Percentiles rank a stretch among this genome's conserved stretches.
These are phyloP conservation scores for Heterotilapia buettikoferi DNA, from an alignment of 2,113 vertebrate genomes.

Conservation along the genomic window DNA sequence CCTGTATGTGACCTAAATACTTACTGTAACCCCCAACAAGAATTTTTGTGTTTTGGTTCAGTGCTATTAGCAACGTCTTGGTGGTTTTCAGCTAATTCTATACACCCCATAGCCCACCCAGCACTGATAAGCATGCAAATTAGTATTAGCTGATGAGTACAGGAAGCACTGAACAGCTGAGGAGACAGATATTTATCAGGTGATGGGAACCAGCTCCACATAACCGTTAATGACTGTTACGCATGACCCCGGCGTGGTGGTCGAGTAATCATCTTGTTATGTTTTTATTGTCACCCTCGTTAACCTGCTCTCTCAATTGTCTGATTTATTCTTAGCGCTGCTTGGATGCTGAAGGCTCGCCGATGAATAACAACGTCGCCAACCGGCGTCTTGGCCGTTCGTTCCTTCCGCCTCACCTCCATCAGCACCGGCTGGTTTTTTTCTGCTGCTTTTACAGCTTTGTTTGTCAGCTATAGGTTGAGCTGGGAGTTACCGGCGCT, in stretches of 20 bases:
- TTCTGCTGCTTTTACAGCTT: not conserved
- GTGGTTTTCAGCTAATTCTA: not conserved
- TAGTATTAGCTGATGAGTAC: not conserved
- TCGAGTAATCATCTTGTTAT: not conserved
- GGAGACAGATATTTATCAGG: not conserved
- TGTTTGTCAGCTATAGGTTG: not conserved
- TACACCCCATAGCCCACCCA: not conserved
- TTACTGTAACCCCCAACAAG: not conserved
- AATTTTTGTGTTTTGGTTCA: not conserved
- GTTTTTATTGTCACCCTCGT: not conserved
- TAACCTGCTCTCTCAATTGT: not conserved
- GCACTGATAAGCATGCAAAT: not conserved
- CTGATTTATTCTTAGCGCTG: not conserved
- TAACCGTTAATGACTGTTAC: not conserved
- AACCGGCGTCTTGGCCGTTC: not conserved
- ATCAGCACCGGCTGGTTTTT: fast-evolving
- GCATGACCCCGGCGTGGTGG: not conserved
- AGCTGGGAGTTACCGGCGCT: not conserved
- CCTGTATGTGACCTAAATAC: not conserved
- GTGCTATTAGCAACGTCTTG: not conserved
- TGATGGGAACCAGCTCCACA: not conserved
- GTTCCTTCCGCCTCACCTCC: not conserved
- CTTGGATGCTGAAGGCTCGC: not conserved
- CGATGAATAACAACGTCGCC: not conserved
- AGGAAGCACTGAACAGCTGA: not conserved